Base-by-base conservation (phyloP, 2,888 invertebrate species). In the Clusia tigrina region DNA sequence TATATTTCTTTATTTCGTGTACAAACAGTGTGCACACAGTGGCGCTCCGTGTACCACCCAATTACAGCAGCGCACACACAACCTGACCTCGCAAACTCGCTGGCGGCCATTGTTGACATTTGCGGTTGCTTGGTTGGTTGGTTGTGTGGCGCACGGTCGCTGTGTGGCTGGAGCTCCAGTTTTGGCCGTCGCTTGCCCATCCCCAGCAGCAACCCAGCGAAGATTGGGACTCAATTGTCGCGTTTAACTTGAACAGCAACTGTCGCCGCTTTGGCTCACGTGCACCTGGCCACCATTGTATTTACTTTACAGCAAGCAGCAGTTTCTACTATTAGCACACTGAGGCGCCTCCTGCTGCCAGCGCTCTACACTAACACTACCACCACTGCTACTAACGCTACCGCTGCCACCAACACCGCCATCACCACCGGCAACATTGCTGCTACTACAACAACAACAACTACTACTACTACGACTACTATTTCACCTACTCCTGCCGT, bases 161-260 rank as follows among this genome's bases (percentile, higher is more conserved):
- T 64, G 62, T 67, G 64, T n/a, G n/a, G n/a, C n/a, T n/a, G n/a
- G n/a, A n/a, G n/a, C n/a, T n/a, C n/a, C 69, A 65, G 67, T 71
- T 64, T 70, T 68, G 68, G 64, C 69, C 69, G 58, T 67, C 71
- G 54, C 48, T 65, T 63, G 65, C 66, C 42, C n/a, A 17, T n/a
- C n/a, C n/a, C n/a, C n/a, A n/a, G n/a, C n/a, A n/a, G n/a, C n/a
- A n/a, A n/a, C n/a, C n/a, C n/a, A n/a, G n/a, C n/a, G n/a, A n/a
- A n/a, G n/a, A n/a, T n/a, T n/a, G n/a, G n/a, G n/a, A n/a, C n/a
- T n/a, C n/a, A n/a, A n/a, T n/a, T n/a, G n/a, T n/a, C n/a, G n/a
- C n/a, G n/a, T n/a, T n/a, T n/a, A n/a, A n/a, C n/a, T n/a, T n/a
- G n/a, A n/a, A n/a, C n/a, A n/a, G n/a, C n/a, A n/a, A n/a, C n/a